Base-by-base conservation (phyloP, 2,888 invertebrate species). In the Teinopalpus imperialis region DNA sequence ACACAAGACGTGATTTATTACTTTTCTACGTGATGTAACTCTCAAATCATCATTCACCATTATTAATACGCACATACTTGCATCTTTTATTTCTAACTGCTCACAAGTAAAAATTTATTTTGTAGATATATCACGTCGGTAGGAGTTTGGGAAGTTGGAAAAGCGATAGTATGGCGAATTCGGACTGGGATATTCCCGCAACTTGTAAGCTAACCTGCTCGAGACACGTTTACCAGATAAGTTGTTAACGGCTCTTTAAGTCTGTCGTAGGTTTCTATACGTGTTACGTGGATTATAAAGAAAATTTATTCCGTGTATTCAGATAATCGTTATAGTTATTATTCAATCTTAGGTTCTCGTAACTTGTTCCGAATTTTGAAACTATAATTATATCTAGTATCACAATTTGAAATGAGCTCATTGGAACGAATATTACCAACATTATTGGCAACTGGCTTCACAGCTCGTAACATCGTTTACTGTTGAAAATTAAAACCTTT, bases 201-300 rank as follows among this genome's bases (percentile, higher is more conserved):
- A 42, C 32, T 42, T 26, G 41, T 42, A 42, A 42, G 32, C 32
- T 42, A 32, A 31, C 40, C 21, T 26, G 41, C 18, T 24, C n/a
- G 18, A 24, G 32, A 42, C 31, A 32, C 41, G 24, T 42, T 18
- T 21, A 20, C 16, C 24, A 23, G 41, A 14, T 24, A 32, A 42
- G 16, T 42, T 42, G 41, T 26, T 42, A 32, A 32, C 32, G 41
- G 12, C 32, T 32, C 24, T 42, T 32, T 9, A 24, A 30, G 29
- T 29, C 29, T 31, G 31, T 31, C 12, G 14, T 24, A 3, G 12
- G 5, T 27, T 39, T 12, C 9, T n/a, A 16, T 23, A 18, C 30
- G 16, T 31, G 13, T 21, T 21, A 31, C 31, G 6, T 14, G 41
- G 23, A 41, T 24, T 14, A 12, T 9, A 8, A 8, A 14, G 16